phyloP scores from a whole-genome alignment of 2,888 invertebrate genomes.

The Desoria tigrina region DNA sequence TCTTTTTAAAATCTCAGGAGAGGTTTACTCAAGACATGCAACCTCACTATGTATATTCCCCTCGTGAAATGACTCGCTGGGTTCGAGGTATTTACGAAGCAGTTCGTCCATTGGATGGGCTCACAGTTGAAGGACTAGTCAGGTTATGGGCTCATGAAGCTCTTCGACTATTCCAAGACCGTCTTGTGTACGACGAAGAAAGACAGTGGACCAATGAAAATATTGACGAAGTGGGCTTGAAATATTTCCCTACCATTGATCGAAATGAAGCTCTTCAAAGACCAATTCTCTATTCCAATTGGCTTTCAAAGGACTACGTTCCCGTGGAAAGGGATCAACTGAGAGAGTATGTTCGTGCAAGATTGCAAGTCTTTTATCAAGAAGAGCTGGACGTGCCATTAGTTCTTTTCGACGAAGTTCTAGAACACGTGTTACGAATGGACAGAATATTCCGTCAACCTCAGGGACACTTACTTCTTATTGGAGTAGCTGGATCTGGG shows the following conservation, averaged over 20 bases:
- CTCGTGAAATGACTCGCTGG: slow-evolving; percentile 98
- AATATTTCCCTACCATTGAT: slow-evolving; percentile 91
- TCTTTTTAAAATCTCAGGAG: slow-evolving; percentile 95
- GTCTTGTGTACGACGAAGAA: slow-evolving; percentile 91
- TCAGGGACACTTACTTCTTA: slow-evolving; percentile 94
- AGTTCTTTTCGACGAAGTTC: slow-evolving; percentile 97
- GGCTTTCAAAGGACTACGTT: slow-evolving; percentile 97
- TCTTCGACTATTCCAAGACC: slow-evolving; percentile 91
- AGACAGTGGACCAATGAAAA: slow-evolving; percentile 98
- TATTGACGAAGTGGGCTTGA: slow-evolving; percentile 69
- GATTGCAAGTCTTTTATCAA: slow-evolving; percentile 94
- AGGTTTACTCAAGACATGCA: slow-evolving; percentile 99
- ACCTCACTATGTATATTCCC: slow-evolving; percentile 99
- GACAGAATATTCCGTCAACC: slow-evolving; percentile 99
- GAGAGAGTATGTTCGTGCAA: slow-evolving; percentile 93
- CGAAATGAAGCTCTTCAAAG: slow-evolving; percentile 80
- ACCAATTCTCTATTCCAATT: slow-evolving; percentile 97
- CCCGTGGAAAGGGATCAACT: slow-evolving; percentile 94
- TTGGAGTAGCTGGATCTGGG: slow-evolving; percentile 98
- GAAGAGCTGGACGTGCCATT: slow-evolving; percentile 98
- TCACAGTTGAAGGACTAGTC: slow-evolving; percentile 91
- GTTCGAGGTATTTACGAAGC: slow-evolving; percentile 99
- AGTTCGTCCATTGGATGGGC: slow-evolving; percentile 86
- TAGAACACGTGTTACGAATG: slow-evolving; percentile 97
- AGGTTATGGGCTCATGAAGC: slow-evolving; percentile 99